These are phyloP conservation scores for Xenopus borealis DNA, from an alignment of 2,113 vertebrate species.

Conservation along the genomic window DNA sequence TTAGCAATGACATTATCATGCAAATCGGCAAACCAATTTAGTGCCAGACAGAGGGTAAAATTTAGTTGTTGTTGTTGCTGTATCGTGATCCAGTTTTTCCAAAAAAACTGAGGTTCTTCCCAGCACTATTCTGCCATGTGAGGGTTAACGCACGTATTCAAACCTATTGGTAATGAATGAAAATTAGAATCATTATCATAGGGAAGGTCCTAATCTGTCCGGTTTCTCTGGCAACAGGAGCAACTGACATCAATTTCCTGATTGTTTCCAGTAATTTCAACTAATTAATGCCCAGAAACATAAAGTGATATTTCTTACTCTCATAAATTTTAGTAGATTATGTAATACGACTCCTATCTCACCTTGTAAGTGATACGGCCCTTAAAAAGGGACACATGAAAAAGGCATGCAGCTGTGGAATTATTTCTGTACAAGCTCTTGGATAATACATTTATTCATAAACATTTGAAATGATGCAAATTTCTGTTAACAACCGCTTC, in stretches of 20 bases:
- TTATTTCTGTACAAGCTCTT: background rate
- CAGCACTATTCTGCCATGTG: background rate
- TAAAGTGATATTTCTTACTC: slow-evolving; percentile 46
- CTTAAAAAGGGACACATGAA: slow-evolving; percentile 8
- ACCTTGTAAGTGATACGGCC: slow-evolving; percentile 32
- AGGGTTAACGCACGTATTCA: slow-evolving; percentile 22
- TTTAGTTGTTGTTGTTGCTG: background rate
- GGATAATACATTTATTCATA: background rate
- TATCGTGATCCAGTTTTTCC: background rate
- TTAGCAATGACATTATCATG: no score
- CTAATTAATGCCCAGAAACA: slow-evolving; percentile 47
- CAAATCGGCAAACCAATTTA: no score
- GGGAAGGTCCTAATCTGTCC: slow-evolving; percentile 42
- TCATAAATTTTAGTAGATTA: slow-evolving; percentile 41
- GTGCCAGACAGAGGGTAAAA: no score
- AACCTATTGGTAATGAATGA: slow-evolving; percentile 42
- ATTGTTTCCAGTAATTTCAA: slow-evolving; percentile 45
- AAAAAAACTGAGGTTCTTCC: background rate
- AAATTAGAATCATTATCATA: slow-evolving; percentile 41
- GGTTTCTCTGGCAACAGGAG: slow-evolving; percentile 43
- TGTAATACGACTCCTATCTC: slow-evolving; percentile 46
- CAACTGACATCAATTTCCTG: slow-evolving; percentile 46
- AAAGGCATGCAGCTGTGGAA: background rate
- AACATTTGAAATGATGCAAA: background rate
- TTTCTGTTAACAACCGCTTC: background rate